These are phyloP conservation scores for Hypothenemus hampei DNA, from an alignment of 1,140 invertebrate species.

Conservation along the genomic window DNA sequence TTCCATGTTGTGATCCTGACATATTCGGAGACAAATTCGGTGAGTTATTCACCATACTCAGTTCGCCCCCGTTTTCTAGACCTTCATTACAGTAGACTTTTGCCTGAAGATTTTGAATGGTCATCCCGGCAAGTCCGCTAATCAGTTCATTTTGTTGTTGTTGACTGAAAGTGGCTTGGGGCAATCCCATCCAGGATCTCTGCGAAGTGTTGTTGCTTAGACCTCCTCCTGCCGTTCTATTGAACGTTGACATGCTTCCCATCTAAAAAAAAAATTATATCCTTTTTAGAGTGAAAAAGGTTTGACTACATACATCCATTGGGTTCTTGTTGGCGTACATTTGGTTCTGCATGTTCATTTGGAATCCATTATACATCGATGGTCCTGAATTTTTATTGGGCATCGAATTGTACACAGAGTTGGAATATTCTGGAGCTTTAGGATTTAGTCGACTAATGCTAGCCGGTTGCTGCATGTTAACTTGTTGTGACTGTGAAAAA, in stretches of 20 bases:
- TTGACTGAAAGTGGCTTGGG: slow-evolving; percentile 36
- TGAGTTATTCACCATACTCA: slow-evolving; percentile 45
- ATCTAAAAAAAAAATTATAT: slow-evolving; percentile 2
- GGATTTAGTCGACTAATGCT: slow-evolving; percentile 77
- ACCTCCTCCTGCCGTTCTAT: background rate
- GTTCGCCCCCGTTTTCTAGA: slow-evolving; percentile 49
- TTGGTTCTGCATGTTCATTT: slow-evolving; percentile 32
- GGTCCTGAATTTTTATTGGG: slow-evolving; percentile 36
- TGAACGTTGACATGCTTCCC: background rate
- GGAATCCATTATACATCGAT: slow-evolving; percentile 36
- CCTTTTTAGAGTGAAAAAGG: background rate
- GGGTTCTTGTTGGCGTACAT: slow-evolving; percentile 28
- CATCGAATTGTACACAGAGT: slow-evolving; percentile 48
- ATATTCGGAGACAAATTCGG: slow-evolving; percentile 60
- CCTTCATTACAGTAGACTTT: slow-evolving; percentile 49
- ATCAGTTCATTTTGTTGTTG: slow-evolving; percentile 37
- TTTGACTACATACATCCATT: slow-evolving; percentile 11
- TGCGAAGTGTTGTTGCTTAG: slow-evolving; percentile 12
- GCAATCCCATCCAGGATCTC: slow-evolving; percentile 34
- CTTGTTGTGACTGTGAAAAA: slow-evolving; percentile 41
- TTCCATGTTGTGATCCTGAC: slow-evolving; percentile 36
- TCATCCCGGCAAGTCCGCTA: slow-evolving; percentile 41
- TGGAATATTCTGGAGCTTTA: slow-evolving; percentile 78
- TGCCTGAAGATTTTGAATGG: slow-evolving; percentile 47
- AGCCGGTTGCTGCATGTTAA: slow-evolving; percentile 37